Percentiles rank a stretch among this genome's conserved stretches.
These are phyloP conservation scores for Cacatua alba DNA, from an alignment of 2,113 vertebrate species.

Conservation along the genomic window DNA sequence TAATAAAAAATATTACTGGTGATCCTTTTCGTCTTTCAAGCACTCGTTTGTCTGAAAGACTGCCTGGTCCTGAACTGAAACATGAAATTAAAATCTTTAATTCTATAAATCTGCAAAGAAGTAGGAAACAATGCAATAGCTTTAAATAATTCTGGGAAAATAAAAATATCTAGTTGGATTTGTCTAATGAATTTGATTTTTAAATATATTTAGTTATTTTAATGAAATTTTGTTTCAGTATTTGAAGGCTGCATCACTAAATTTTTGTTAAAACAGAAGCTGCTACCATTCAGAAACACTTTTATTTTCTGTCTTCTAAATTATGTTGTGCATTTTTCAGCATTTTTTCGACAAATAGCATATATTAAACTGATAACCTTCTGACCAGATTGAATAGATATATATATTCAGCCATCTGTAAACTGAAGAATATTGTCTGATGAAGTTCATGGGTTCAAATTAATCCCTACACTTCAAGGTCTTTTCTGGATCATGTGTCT, in stretches of 20 bases:
- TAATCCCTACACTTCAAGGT: not conserved
- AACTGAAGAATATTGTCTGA: not conserved
- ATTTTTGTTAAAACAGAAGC: not conserved
- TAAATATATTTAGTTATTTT: not conserved
- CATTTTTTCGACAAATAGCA: not conserved
- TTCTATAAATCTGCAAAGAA: not conserved
- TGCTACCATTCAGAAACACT: not conserved
- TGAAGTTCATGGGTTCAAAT: slow-evolving; percentile 11
- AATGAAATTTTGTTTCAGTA: not conserved
- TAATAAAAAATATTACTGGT: not conserved
- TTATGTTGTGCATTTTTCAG: not conserved
- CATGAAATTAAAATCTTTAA: not conserved
- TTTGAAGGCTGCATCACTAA: not conserved
- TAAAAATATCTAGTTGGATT: not conserved
- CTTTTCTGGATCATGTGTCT: not conserved
- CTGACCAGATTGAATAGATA: not conserved
- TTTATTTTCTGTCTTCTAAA: not conserved
- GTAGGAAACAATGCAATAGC: not conserved
- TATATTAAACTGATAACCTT: not conserved
- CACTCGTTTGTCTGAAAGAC: not conserved
- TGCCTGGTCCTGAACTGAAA: not conserved
- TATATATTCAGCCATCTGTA: not conserved
- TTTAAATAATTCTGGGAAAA: not conserved
- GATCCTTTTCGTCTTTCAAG: not conserved
- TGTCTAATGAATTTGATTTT: not conserved